phyloP scores from a whole-genome alignment of 2,113 vertebrate genomes.

The Caretta caretta region DNA sequence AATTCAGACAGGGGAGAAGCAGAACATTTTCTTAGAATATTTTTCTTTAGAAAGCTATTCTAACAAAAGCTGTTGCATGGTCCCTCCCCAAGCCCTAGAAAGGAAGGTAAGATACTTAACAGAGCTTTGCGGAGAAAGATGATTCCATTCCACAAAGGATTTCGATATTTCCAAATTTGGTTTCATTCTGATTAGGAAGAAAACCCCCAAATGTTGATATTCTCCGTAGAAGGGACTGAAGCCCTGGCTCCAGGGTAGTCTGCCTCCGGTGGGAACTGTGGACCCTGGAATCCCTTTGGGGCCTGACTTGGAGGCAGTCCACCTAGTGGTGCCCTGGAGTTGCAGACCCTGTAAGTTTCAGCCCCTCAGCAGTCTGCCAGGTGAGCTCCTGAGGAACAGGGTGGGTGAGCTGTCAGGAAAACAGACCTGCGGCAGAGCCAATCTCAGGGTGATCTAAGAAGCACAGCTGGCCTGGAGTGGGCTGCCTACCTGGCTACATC shows the following conservation, averaged over 20 bases:
- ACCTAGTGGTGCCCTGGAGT: not conserved
- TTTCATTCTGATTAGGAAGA: not conserved
- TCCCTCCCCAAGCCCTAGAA: not conserved
- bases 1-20: not conserved
- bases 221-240: not conserved
- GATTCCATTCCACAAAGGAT: not conserved
- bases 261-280: not conserved
- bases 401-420: not conserved
- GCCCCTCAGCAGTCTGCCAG: not conserved
- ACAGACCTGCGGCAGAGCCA: too few species aligned
- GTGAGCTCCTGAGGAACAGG: not conserved
- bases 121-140: not conserved
- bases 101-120: not conserved
- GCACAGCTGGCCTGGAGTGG: too few species aligned
- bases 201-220: not conserved
- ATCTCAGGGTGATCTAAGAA: too few species aligned
- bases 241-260: not conserved
- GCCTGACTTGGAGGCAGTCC: too few species aligned
- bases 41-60: not conserved
- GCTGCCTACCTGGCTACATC: too few species aligned
- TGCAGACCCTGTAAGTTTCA: not conserved
- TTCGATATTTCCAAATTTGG: not conserved
- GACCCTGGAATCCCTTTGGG: not conserved
- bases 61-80: rapidly evolving
- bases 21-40: not conserved